A percentile compares a stretch with the other conserved stretches of the same genome.
Conservation (phyloP, 2,888 invertebrate species). For the Panopea generosa region DNA sequence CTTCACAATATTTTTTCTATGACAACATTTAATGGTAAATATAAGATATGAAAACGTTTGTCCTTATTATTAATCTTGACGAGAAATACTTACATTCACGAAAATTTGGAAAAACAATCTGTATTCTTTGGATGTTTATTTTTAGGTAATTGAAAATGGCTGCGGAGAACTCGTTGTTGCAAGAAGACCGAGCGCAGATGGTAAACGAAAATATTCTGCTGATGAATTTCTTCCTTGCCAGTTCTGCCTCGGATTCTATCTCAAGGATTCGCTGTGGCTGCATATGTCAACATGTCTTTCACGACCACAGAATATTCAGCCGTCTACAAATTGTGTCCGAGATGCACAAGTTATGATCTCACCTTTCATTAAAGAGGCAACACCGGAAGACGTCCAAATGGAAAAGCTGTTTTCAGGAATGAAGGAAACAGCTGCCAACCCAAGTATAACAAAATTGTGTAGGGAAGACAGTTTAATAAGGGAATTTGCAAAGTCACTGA, state of each 20-base stretch:
- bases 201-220: neutral
- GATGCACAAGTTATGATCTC: constrained; percentile 11
- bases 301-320: neutral
- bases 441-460: constrained; percentile 27
- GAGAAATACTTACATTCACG: too few relatives aligned
- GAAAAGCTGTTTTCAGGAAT: constrained; percentile 14
- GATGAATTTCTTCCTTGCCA: constrained; percentile 20
- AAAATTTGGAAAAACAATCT: too few relatives aligned
- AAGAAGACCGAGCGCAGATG: constrained; percentile 10
- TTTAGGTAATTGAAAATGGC: constrained; percentile 25
- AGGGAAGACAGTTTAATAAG: constrained; percentile 18
- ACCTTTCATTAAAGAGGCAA: neutral
- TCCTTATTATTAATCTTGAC: too few relatives aligned
- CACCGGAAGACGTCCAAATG: neutral
- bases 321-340: constrained; percentile 10
- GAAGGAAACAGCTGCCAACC: constrained; percentile 43
- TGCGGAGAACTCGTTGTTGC: neutral
- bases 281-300: neutral
- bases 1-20: too few relatives aligned
- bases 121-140: too few relatives aligned
- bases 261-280: constrained; percentile 1
- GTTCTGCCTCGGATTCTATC: constrained; percentile 24
- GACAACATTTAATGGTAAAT: too few relatives aligned
- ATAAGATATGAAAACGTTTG: too few relatives aligned
- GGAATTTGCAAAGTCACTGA: constrained; percentile 29